Base-by-base conservation (phyloP, 2,888 invertebrate species). In the Pachycephus smyrnensis region DNA sequence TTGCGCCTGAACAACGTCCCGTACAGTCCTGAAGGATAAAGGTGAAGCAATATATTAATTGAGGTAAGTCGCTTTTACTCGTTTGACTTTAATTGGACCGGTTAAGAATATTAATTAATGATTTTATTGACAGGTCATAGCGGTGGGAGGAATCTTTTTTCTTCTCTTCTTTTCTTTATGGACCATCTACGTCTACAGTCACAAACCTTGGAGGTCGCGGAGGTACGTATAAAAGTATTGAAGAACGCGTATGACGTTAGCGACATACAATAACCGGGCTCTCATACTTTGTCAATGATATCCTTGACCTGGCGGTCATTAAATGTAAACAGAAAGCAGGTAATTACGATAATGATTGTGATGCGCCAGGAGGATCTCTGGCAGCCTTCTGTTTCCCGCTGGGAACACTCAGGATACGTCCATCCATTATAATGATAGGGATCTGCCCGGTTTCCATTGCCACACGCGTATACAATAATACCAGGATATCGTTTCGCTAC, bases 1-100 rank as follows among this genome's bases (percentile, higher is more conserved):
- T 97, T 97, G 79, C 96, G 95, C 88, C 96, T 93, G 93, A 97
- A 98, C 82, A 97, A 93, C 30, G 96, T 95, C 76, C 97, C 98
- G 89, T 97, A 97, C 32, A 97, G 93, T 84, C 96, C 97, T 97
- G 93, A 0, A 92, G 92, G 84, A 76, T 77, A 81, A 80, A 83
- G 76, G 77, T 23, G 23, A 9, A 55, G 23, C 9, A 23, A 23
- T 23, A 55, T 55, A 55, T 55, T 55, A 55, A 55, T 55, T 9
- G 55, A 55, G 55, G 55, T 2, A 55, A 55, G 55, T 23, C 2
- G 9, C 55, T 55, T 55, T 23, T 55, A 15, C 6, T 23, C 23
- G 2, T 9, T 55, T 1, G 23, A 55, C 23, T 55, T 23, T 55
- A 55, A 55, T 30, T 33, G 12, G 71, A 15, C 23, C 23, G 30